Base-by-base conservation (phyloP, 2,888 invertebrate species). In the Pseudococcus jackbeardsleyi region DNA sequence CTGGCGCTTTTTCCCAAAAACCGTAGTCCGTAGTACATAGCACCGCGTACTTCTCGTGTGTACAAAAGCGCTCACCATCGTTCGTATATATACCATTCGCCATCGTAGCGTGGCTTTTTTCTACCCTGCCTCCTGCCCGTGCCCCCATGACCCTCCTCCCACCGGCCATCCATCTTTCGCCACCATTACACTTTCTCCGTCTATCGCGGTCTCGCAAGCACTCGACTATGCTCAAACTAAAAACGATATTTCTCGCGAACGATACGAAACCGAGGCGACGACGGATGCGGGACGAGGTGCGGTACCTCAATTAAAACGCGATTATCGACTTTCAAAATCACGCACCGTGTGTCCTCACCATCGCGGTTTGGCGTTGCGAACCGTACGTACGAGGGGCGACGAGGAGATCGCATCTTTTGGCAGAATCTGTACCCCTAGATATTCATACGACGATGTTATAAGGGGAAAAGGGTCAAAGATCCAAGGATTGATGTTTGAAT, bases 171-270 rank as follows among this genome's bases (percentile, higher is more conserved):
- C 22, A 50, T 22, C 64, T 64, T 15, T 64, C 22, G 9, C 64
- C 17, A n/a, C 15, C 54, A 6, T n/a, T 17, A 59, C 59, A 8
- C 59, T 59, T n/a, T 59, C 59, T 59, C 59, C n/a, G 42, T 42
- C 64, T 64, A 6, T 64, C 64, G 22, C 64, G 8, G 8, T 64
- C 22, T 64, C 64, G 22, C 64, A 64, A 64, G 59, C 59, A 22
- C 64, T 22, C 64, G 22, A 64, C 64, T 59, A 1, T 64, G 64
- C 64, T 22, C 0, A 42, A 42, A n/a, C 72, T 15, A 72, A 72
- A 72, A 72, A 15, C 72, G 26, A 72, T 72, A 72, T 72, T 33
- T 72, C 72, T 72, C 72, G 72, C 72, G 72, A 72, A 64, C 64
- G 64, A 64, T 64, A 64, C 64, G 11, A 3, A 22, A 64, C 54